A percentile compares a stretch with the other conserved stretches of the same genome.
Conservation (phyloP, 2,797 vertebrate genomes). For the Paedocypris micromegethes region DNA sequence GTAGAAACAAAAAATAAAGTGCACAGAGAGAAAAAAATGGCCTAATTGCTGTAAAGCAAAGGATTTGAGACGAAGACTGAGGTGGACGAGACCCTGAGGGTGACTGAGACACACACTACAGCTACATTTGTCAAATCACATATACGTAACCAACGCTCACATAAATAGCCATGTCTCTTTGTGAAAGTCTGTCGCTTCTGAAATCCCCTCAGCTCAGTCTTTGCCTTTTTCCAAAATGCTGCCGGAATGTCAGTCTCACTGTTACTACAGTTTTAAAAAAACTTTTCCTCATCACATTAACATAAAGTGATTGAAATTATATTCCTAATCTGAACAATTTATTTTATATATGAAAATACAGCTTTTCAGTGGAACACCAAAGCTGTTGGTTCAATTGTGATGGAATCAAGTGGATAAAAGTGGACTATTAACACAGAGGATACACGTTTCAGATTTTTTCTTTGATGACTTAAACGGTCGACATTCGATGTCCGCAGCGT, state of each 20-base stretch:
- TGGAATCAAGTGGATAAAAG: too few relatives aligned
- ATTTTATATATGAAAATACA: too few relatives aligned
- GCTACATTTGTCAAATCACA: constrained; percentile 16
- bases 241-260: constrained; percentile 1
- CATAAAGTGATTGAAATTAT: too few relatives aligned
- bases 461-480: too few relatives aligned
- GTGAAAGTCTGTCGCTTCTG: constrained; percentile 28
- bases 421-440: too few relatives aligned
- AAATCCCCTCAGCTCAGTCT: constrained; percentile 24
- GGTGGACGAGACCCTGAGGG: constrained; percentile 30
- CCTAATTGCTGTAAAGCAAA: constrained; percentile 28
- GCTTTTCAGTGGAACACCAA: too few relatives aligned
- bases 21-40: neutral
- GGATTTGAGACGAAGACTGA: constrained; percentile 25
- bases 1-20: neutral
- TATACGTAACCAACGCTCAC: constrained; percentile 21
- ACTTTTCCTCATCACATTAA: too few relatives aligned
- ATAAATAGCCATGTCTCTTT: constrained; percentile 15
- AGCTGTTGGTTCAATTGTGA: too few relatives aligned
- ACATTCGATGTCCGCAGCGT: neutral
- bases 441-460: too few relatives aligned
- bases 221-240: constrained; percentile 15
- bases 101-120: constrained; percentile 16
- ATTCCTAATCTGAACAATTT: too few relatives aligned
- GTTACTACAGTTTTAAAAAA: neutral